A percentile compares a stretch with the other conserved stretches of the same genome.
phyloP scores from a whole-genome alignment of 2,113 vertebrate genomes.

The Tretioscincus oriximinensis region DNA sequence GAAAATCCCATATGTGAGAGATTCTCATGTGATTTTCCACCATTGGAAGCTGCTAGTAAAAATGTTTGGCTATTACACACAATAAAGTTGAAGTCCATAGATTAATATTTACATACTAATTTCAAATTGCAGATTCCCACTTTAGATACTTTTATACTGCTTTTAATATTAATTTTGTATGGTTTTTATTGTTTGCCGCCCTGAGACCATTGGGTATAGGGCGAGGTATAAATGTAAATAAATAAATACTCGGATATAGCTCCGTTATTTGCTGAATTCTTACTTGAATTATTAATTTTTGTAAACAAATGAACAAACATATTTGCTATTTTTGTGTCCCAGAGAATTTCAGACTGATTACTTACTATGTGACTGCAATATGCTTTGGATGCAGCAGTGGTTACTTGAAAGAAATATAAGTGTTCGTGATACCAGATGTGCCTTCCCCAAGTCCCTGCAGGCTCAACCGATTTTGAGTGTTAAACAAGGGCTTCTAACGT shows the following conservation, averaged over 20 bases:
- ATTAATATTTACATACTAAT: background rate
- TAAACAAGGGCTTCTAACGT: conserved; percentile 85
- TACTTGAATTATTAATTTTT: background rate
- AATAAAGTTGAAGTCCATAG: background rate
- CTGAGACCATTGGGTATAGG: too few relatives aligned
- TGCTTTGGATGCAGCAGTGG: conserved; percentile 91
- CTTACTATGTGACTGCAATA: conserved; percentile 95
- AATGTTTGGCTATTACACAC: background rate
- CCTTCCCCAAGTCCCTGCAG: conserved; percentile 89
- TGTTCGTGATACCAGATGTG: conserved; percentile 89
- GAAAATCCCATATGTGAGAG: too few relatives aligned
- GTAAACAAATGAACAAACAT: background rate
- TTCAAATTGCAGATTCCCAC: too few relatives aligned
- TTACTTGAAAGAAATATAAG: conserved; percentile 84
- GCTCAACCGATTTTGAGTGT: conserved; percentile 81
- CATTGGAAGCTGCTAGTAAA: background rate
- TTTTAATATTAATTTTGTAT: too few relatives aligned
- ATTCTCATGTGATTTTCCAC: background rate
- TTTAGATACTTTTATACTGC: too few relatives aligned
- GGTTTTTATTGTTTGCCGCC: too few relatives aligned
- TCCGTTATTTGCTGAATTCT: background rate
- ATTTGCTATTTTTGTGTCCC: conserved; percentile 29
- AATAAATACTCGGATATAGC: background rate
- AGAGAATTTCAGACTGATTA: conserved; percentile 96
- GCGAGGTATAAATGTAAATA: too few relatives aligned